phyloP scores from a whole-genome alignment of 2,797 vertebrate genomes.

The Diceros bicornis region DNA sequence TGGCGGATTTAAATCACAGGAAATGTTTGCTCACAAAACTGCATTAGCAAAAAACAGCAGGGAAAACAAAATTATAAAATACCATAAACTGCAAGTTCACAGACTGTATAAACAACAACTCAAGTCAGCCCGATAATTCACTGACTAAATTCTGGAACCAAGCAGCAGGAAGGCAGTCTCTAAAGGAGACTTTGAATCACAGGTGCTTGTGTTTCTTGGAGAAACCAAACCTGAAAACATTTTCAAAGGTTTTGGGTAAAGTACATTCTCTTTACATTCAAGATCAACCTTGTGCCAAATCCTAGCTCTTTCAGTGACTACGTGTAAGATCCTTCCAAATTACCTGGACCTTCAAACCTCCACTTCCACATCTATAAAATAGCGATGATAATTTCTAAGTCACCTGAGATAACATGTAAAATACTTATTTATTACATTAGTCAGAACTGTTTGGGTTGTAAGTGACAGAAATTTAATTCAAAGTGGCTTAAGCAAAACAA shows the following conservation, averaged over 20 bases:
- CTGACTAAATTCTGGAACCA: not conserved
- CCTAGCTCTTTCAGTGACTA: not conserved
- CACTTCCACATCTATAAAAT: conserved; percentile 5
- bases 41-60: conserved; percentile 63
- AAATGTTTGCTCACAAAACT: conserved; percentile 77
- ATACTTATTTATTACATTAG: not conserved
- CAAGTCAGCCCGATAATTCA: not conserved
- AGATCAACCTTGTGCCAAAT: not conserved
- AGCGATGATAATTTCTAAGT: not conserved
- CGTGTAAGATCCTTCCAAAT: not conserved
- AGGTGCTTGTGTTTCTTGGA: not conserved
- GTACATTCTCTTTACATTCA: not conserved
- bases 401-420: not conserved
- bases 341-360: not conserved
- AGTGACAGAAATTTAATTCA: conserved; percentile 53
- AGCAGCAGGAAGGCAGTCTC: not conserved
- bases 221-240: conserved; percentile 16
- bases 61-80: conserved; percentile 76
- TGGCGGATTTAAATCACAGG: conserved; percentile 44
- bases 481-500: conserved; percentile 1
- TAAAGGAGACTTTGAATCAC: not conserved
- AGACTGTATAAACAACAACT: conserved; percentile 35
- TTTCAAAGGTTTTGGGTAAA: not conserved
- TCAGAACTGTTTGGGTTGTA: not conserved
- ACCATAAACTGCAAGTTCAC: conserved; percentile 60